Evolutionary conservation across 1,140 invertebrate species (phyloP).

Genomic region (Oreohelix idahoensis): DNA sequence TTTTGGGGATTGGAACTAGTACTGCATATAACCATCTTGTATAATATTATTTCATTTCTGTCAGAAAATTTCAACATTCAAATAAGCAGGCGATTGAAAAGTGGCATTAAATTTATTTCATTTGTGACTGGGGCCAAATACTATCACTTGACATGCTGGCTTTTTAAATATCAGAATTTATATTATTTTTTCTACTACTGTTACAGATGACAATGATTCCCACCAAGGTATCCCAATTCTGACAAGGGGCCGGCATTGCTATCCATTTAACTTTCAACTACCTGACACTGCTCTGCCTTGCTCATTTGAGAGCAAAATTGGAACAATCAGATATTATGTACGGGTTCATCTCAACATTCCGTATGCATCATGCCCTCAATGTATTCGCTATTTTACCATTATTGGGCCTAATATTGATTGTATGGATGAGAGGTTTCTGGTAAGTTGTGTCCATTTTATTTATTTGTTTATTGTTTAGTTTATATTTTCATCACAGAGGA

Average conservation of each 20-base stretch:
- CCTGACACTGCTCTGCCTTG: conserved; percentile 85
- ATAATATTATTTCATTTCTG: too few relatives aligned
- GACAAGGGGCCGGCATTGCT: conserved; percentile 83
- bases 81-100: too few relatives aligned
- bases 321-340: conserved; percentile 85
- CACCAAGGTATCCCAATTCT: conserved; percentile 83
- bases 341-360: conserved; percentile 87
- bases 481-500: too few relatives aligned
- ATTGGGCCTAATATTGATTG: conserved; percentile 89
- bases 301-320: conserved; percentile 86
- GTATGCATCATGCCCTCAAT: conserved; percentile 87
- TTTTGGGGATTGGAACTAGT: too few relatives aligned
- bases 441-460: too few relatives aligned
- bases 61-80: too few relatives aligned
- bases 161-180: too few relatives aligned
- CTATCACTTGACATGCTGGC: too few relatives aligned
- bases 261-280: conserved; percentile 85
- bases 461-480: too few relatives aligned
- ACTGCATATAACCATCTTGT: too few relatives aligned
- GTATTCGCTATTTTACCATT: conserved; percentile 88
- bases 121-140: too few relatives aligned
- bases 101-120: too few relatives aligned
- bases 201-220: conserved; percentile 77
- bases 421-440: conserved; percentile 88
- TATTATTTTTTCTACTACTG: conserved; percentile 42